These are phyloP conservation scores for Drosophila murphyi DNA, from an alignment of 1,140 invertebrate genomes.

Conservation along the genomic window DNA sequence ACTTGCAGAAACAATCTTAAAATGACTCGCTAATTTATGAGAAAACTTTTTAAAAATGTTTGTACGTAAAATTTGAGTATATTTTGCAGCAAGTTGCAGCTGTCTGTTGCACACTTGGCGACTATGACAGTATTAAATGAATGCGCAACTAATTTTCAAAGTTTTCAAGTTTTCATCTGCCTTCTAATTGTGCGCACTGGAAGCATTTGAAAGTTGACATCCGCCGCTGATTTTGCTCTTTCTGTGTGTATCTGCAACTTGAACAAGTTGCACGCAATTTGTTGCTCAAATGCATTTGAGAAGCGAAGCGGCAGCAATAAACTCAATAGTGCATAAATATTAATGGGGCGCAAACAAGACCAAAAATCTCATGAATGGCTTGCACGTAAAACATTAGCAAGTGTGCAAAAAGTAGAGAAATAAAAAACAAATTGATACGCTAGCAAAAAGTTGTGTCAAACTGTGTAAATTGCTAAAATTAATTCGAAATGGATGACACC, in stretches of 20 bases:
- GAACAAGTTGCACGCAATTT: conserved; percentile 70
- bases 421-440: conserved; percentile 34
- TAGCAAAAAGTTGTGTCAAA: conserved; percentile 61
- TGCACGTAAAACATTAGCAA: conserved; percentile 78
- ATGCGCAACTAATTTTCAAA: conserved; percentile 51
- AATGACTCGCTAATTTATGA: conserved; percentile 5
- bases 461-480: conserved; percentile 72
- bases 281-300: conserved; percentile 64
- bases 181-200: conserved; percentile 74
- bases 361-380: conserved; percentile 9
- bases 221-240: conserved; percentile 18
- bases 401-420: conserved; percentile 22
- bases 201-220: conserved; percentile 67
- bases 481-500: conserved; percentile 78
- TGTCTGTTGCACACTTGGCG: conserved; percentile 39
- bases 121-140: conserved; percentile 46
- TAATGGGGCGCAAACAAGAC: conserved; percentile 39
- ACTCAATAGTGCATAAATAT: conserved; percentile 69
- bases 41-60: conserved; percentile 9
- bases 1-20: neutral
- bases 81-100: conserved; percentile 3
- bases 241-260: conserved; percentile 59
- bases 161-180: conserved; percentile 41
- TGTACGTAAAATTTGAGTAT: neutral
- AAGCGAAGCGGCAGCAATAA: conserved; percentile 41